Percentiles rank a stretch among this genome's conserved stretches.
Conservation (phyloP, 2,113 vertebrate genomes). For the Ictalurus punctatus region DNA sequence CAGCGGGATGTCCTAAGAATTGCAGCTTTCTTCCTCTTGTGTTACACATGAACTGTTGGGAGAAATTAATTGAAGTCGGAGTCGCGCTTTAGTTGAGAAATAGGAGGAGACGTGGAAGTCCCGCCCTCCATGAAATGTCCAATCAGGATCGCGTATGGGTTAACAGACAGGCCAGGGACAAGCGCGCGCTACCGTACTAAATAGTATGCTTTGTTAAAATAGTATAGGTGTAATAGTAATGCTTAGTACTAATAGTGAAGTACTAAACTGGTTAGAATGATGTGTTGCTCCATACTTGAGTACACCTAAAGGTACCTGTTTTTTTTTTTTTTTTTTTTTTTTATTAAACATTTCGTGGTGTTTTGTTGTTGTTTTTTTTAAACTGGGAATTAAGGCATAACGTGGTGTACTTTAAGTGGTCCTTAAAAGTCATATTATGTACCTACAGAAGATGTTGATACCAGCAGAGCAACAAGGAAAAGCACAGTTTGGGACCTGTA, state of each 20-base stretch:
- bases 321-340: no score
- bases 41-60: constrained; percentile 22
- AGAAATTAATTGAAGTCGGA: constrained; percentile 60
- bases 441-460: not conserved
- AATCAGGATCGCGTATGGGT: not conserved
- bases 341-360: no score
- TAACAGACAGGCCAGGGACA: not conserved
- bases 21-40: constrained; percentile 12
- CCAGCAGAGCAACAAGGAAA: no score
- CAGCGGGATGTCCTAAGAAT: not conserved
- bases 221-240: not conserved
- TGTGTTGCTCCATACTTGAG: not conserved
- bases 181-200: not conserved
- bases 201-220: not conserved
- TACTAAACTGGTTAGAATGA: not conserved
- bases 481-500: not conserved
- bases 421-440: not conserved
- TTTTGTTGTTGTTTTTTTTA: not conserved
- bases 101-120: constrained; percentile 64
- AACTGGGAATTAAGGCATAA: not conserved
- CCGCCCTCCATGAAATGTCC: constrained; percentile 55
- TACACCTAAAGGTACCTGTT: no score
- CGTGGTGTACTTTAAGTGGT: not conserved
- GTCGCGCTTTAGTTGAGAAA: constrained; percentile 41
- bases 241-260: not conserved